These are phyloP conservation scores for Nibea coibor DNA, from an alignment of 2,113 vertebrate genomes.

Conservation along the genomic window DNA sequence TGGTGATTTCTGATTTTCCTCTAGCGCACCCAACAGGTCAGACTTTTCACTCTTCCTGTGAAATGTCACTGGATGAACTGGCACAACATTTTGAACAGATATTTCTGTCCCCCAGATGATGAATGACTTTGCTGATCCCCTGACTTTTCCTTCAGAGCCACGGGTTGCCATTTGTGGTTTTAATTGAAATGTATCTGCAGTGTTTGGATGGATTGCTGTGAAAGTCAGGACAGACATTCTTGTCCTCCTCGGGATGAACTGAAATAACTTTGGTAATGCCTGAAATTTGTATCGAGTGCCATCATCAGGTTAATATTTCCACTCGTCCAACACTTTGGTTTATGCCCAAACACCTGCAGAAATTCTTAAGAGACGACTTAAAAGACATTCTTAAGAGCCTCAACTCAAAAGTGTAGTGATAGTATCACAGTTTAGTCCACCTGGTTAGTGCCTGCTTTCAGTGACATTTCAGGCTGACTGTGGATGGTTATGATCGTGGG, in stretches of 20 bases:
- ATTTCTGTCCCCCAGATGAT: not conserved
- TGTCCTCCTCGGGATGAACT: not conserved
- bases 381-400: no score
- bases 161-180: conserved; percentile 1
- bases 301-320: not conserved
- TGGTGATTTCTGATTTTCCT: not conserved
- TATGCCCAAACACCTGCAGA: not conserved
- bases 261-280: not conserved
- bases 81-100: not conserved
- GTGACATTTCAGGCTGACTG: no score
- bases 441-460: no score
- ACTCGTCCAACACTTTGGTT: not conserved
- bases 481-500: no score
- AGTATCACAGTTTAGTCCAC: no score
- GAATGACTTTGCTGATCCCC: not conserved
- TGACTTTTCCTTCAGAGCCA: not conserved
- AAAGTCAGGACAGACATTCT: not conserved
- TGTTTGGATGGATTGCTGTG: not conserved
- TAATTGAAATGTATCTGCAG: not conserved
- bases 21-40: not conserved
- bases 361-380: not conserved
- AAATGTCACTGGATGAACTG: not conserved
- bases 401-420: no score
- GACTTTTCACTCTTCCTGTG: not conserved
- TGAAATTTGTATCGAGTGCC: not conserved